phyloP scores from a whole-genome alignment of 2,888 invertebrate genomes.

The Pyrocoelia pectoralis region DNA sequence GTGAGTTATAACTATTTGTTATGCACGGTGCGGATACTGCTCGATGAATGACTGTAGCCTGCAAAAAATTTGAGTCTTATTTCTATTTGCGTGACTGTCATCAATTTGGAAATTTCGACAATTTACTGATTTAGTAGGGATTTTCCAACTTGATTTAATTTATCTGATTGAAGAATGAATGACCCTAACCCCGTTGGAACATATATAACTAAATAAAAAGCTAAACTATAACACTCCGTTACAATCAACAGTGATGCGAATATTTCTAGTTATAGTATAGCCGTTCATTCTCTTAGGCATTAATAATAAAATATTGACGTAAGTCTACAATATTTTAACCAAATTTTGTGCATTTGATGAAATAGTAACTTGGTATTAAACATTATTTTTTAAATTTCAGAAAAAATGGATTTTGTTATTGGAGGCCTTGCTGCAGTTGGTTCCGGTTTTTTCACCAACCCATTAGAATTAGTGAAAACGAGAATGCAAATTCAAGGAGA shows the following conservation, averaged over 20 bases:
- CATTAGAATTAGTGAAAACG: constrained; percentile 87
- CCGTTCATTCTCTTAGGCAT: too few species aligned
- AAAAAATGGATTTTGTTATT: constrained; percentile 71
- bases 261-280: too few species aligned
- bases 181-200: neutral
- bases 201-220: neutral
- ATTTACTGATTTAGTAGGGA: neutral
- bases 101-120: too few species aligned
- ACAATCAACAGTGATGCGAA: neutral
- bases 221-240: neutral
- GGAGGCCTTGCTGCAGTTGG: constrained; percentile 82
- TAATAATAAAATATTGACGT: too few species aligned
- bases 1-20: too few species aligned
- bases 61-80: too few species aligned
- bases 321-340: too few species aligned
- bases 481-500: constrained; percentile 93
- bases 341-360: too few species aligned
- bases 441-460: constrained; percentile 88
- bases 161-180: constrained; percentile 1
- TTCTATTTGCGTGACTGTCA: too few species aligned
- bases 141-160: neutral
- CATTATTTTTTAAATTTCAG: neutral
- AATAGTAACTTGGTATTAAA: too few species aligned
- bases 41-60: too few species aligned
- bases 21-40: too few species aligned